phyloP scores from a whole-genome alignment of 2,113 vertebrate genomes.

The Campylomormyrus numenius region DNA sequence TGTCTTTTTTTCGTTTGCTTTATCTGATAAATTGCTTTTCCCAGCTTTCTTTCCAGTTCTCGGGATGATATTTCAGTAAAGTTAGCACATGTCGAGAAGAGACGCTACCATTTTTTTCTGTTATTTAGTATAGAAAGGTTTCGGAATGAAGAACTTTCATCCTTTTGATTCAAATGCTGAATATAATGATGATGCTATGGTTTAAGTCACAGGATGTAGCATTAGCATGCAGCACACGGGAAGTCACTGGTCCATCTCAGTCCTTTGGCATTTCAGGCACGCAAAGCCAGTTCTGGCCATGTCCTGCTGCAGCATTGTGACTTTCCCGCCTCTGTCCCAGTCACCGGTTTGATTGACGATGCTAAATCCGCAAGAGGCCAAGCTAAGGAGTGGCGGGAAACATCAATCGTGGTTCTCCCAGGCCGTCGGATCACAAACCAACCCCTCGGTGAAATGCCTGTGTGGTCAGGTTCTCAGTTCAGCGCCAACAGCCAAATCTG shows the following conservation, averaged over 20 bases:
- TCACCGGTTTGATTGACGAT: slow-evolving; percentile 6
- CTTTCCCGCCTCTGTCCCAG: slow-evolving; percentile 4
- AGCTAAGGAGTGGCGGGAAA: not conserved
- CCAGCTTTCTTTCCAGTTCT: not conserved
- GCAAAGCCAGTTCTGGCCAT: not conserved
- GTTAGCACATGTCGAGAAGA: not conserved
- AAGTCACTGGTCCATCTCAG: not conserved
- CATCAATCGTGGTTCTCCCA: slow-evolving; percentile 10
- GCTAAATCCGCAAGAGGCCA: not conserved
- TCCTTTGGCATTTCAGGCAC: not conserved
- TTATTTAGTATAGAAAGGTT: not conserved
- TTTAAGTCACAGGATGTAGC: not conserved
- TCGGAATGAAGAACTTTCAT: not conserved
- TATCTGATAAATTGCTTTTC: not conserved
- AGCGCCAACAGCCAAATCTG: not conserved
- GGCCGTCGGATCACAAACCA: not conserved
- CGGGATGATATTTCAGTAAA: not conserved
- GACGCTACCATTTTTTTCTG: not conserved
- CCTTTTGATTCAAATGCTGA: not conserved
- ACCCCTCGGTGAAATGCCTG: not conserved
- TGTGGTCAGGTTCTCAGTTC: not conserved
- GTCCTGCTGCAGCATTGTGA: slow-evolving; percentile 19
- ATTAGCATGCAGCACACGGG: not conserved
- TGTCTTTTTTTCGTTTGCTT: not conserved
- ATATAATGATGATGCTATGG: not conserved